Conservation (phyloP, 2,113 vertebrate species). For the Neopipo cinnamomea region DNA sequence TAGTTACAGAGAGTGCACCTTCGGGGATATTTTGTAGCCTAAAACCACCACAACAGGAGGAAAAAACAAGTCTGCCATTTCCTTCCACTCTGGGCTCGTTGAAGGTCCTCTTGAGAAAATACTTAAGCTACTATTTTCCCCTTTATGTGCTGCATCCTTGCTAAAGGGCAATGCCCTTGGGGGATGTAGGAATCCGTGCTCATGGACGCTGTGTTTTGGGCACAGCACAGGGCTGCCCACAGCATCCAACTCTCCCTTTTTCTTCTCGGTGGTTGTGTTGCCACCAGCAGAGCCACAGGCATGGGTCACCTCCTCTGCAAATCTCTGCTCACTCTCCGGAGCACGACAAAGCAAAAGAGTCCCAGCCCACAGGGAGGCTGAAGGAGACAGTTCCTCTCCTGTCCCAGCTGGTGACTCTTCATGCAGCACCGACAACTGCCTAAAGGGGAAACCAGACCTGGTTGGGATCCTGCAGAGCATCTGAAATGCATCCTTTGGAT, state of each 20-base stretch:
- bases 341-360: not conserved
- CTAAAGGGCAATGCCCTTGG: not conserved
- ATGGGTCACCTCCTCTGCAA: not conserved
- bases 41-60: not conserved
- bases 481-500: not conserved
- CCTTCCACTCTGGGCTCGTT: not conserved
- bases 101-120: not conserved
- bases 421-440: not conserved
- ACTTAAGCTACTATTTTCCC: not conserved
- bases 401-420: not conserved
- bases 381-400: not conserved
- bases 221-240: not conserved
- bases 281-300: not conserved
- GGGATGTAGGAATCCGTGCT: not conserved
- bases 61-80: not conserved
- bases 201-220: accelerated
- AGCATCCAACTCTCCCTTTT: not conserved
- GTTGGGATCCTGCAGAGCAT: not conserved
- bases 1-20: not conserved
- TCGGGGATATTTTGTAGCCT: not conserved
- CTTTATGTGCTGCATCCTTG: not conserved
- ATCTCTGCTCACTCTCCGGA: not conserved
- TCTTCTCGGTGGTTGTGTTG: not conserved
- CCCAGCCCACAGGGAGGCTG: not conserved
- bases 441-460: not conserved